phyloP scores from a whole-genome alignment of 2,113 vertebrate species.

The Seriola quinqueradiata region DNA sequence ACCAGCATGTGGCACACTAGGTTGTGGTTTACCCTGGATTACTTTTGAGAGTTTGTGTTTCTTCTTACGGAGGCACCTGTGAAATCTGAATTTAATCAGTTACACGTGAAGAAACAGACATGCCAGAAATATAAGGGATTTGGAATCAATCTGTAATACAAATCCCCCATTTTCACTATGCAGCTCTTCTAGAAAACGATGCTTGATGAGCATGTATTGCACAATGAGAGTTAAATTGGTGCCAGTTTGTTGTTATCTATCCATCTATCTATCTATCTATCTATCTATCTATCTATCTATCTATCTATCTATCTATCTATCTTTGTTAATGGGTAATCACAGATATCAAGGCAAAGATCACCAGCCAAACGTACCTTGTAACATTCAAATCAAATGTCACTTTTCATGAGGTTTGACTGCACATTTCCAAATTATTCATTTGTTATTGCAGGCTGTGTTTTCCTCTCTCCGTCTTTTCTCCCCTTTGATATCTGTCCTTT shows the following conservation, averaged over 20 bases:
- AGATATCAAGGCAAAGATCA: not conserved
- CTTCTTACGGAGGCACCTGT: not conserved
- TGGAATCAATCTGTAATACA: constrained; percentile 16
- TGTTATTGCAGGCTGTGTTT: constrained; percentile 4
- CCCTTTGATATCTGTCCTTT: constrained; percentile 42
- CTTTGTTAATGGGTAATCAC: too few species aligned
- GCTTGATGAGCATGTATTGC: constrained; percentile 42
- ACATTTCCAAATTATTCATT: constrained; percentile 21
- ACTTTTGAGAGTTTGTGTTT: constrained; percentile 10
- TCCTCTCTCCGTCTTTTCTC: not conserved
- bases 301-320: not conserved
- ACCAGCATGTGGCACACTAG: constrained; percentile 9
- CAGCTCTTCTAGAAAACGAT: constrained; percentile 31
- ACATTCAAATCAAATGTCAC: constrained; percentile 19
- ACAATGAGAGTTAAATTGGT: too few species aligned
- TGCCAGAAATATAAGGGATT: constrained; percentile 23
- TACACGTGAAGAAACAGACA: constrained; percentile 13
- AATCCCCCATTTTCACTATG: constrained; percentile 18
- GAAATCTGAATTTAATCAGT: constrained; percentile 14
- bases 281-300: too few species aligned
- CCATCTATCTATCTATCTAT: too few species aligned
- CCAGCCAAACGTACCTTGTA: not conserved
- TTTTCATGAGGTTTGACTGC: constrained; percentile 2
- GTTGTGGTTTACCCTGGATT: not conserved
- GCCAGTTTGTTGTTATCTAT: not conserved